Percentiles rank a stretch among this genome's conserved stretches.
These are phyloP conservation scores for Callorhinus ursinus DNA, from an alignment of 2,113 vertebrate genomes.

Conservation along the genomic window DNA sequence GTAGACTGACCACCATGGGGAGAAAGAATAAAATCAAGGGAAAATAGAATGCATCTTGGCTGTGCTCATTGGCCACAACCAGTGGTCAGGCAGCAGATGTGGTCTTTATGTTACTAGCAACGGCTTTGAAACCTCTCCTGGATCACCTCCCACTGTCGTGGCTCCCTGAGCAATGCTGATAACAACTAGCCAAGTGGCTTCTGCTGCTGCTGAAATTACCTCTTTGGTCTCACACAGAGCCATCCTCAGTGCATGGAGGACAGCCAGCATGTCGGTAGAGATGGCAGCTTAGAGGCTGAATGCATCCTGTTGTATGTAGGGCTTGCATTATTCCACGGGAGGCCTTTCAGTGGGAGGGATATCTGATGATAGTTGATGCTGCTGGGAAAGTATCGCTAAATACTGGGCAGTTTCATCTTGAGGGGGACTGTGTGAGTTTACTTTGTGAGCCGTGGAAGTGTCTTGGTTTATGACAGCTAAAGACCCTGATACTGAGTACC, in stretches of 20 bases:
- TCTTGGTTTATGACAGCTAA: neutral
- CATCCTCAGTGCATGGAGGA: constrained; percentile 46
- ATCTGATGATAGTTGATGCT: neutral
- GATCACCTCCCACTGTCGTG: constrained; percentile 55
- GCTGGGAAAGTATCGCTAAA: neutral
- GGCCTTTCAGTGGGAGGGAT: neutral
- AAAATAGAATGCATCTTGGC: constrained; percentile 50
- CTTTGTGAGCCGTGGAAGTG: neutral
- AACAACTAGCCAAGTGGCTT: constrained; percentile 62
- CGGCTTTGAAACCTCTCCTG: constrained; percentile 73
- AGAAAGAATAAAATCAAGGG: constrained; percentile 46
- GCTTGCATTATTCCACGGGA: neutral
- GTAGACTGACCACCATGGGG: neutral
- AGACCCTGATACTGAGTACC: neutral
- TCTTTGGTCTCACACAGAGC: constrained; percentile 54
- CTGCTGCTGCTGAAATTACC: constrained; percentile 57
- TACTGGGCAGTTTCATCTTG: neutral
- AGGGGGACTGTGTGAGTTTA: neutral
- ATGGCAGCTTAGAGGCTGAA: constrained; percentile 44
- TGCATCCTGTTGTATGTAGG: neutral
- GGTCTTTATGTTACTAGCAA: constrained; percentile 72
- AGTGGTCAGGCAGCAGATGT: constrained; percentile 69
- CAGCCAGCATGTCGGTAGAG: constrained; percentile 43
- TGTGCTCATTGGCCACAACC: constrained; percentile 35
- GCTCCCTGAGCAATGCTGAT: constrained; percentile 66